Conservation (phyloP, 1,140 invertebrate genomes). For the Leptonema lineaticorne region DNA sequence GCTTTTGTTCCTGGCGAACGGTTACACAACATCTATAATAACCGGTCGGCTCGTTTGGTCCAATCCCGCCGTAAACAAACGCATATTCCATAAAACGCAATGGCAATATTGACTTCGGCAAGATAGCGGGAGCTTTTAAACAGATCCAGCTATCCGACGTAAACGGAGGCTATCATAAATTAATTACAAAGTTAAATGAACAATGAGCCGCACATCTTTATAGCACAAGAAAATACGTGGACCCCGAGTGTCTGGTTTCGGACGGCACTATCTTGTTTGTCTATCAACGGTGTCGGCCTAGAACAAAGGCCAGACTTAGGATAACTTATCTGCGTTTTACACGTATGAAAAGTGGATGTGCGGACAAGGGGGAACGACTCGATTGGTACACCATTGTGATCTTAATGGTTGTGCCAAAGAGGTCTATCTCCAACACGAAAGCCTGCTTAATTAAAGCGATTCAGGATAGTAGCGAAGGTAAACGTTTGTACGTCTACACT, state of each 20-base stretch:
- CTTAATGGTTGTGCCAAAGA: slow-evolving; percentile 3
- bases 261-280: slow-evolving; percentile 34
- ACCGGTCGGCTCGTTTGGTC: not conserved
- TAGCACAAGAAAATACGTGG: too few relatives aligned
- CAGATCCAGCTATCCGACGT: too few relatives aligned
- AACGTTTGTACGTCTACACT: not conserved
- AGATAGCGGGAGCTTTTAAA: too few relatives aligned
- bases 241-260: not conserved
- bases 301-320: slow-evolving; percentile 28
- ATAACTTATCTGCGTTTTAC: slow-evolving; percentile 23
- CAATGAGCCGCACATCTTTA: slow-evolving; percentile 26
- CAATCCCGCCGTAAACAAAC: slow-evolving; percentile 5
- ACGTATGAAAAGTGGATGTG: slow-evolving; percentile 14
- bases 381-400: slow-evolving; percentile 19
- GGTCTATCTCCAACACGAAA: not conserved
- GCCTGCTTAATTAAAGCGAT: not conserved
- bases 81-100: slow-evolving; percentile 13
- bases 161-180: slow-evolving; percentile 34
- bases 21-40: too few relatives aligned
- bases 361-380: not conserved
- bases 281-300: slow-evolving; percentile 19
- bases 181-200: slow-evolving; percentile 40
- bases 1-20: too few relatives aligned
- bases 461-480: not conserved
- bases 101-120: slow-evolving; percentile 24